These are phyloP conservation scores for Halcyon malimbica DNA, from an alignment of 2,113 vertebrate species.

Conservation along the genomic window DNA sequence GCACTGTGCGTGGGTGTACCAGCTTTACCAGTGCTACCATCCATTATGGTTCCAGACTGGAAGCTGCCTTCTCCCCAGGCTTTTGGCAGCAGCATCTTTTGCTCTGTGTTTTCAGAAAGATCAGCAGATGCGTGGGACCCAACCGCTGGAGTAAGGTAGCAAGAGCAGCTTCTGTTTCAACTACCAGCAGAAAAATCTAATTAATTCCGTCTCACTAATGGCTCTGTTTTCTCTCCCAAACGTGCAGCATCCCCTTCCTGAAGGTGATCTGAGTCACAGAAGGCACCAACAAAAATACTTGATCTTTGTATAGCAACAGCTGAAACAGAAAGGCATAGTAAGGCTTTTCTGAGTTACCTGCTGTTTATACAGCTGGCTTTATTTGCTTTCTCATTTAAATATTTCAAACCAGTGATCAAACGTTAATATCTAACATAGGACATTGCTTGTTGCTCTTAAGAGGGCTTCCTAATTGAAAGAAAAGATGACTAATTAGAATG, in stretches of 20 bases:
- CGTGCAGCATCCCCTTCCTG: rapidly evolving
- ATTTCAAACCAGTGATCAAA: neutral
- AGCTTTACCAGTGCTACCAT: neutral
- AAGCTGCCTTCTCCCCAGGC: rapidly evolving
- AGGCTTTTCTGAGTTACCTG: neutral
- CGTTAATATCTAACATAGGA: neutral
- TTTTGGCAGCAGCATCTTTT: neutral
- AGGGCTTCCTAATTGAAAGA: neutral
- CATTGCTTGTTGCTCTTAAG: slow-evolving; percentile 7
- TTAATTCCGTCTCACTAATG: neutral
- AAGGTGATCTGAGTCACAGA: neutral
- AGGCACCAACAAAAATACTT: neutral
- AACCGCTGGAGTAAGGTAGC: neutral
- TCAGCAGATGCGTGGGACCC: neutral
- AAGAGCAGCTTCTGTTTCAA: neutral
- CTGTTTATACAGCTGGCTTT: slow-evolving; percentile 33
- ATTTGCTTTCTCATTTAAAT: slow-evolving; percentile 43
- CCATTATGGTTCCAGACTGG: slow-evolving; percentile 16
- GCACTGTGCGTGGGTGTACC: neutral
- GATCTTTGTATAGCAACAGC: neutral
- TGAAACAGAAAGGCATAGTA: neutral
- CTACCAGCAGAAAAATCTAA: neutral
- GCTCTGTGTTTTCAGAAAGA: neutral
- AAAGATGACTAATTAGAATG: neutral
- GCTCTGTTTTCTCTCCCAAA: neutral